Base-by-base conservation (phyloP, 23 tunicate species). In the Botrylloides violaceus region DNA sequence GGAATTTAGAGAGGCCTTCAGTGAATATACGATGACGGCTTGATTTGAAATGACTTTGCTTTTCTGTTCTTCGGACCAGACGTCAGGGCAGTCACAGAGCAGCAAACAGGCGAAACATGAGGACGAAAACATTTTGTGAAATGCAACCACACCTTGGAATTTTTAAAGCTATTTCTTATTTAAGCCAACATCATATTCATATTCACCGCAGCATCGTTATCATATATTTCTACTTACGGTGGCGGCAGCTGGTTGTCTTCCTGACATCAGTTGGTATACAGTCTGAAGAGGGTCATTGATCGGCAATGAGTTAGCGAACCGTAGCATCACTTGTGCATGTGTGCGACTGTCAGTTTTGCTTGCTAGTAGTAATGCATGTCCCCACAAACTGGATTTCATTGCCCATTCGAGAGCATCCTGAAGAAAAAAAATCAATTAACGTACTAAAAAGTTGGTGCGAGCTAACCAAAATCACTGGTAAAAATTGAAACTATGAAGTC, bases 401-500 rank as follows among this genome's bases (percentile, higher is more conserved):
- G 99, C 95, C 96, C 96, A 95, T 59, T 95, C 99, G 34, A 95
- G 65, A 15, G 99, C 96, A 64, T 87, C 96, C 90, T 89, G 72
- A 3, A 34, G 56, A 79, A 29, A 61, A 70, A 26, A 21, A 0
- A 43, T 9, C 25, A 38, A 68, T 25, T 63, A 60, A 20, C 19
- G 29, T 60, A 23, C 65, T 18, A 23, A 15, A 43, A 43, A 43
- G n/a, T n/a, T n/a, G n/a, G n/a, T n/a, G n/a, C n/a, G n/a, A n/a
- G n/a, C n/a, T n/a, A n/a, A n/a, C n/a, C n/a, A n/a, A n/a, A n/a
- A n/a, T n/a, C n/a, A n/a, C n/a, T n/a, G n/a, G n/a, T n/a, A n/a
- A n/a, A n/a, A n/a, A n/a, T n/a, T n/a, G n/a, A n/a, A n/a, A n/a
- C n/a, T n/a, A n/a, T n/a, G n/a, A n/a, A n/a, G n/a, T n/a, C n/a